Evolutionary conservation across 2,797 vertebrate species (phyloP).

Genomic region (Hybognathus amarus): DNA sequence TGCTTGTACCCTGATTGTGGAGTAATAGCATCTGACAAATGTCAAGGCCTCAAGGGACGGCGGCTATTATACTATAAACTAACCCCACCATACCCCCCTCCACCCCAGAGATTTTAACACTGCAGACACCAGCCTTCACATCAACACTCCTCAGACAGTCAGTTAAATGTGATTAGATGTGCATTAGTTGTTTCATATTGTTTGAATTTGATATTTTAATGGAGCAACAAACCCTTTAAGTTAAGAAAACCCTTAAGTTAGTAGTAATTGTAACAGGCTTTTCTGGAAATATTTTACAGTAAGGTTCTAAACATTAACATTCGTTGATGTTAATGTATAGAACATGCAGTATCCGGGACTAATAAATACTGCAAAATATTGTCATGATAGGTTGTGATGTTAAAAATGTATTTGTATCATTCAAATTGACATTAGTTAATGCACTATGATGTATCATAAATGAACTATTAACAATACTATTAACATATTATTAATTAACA

Average conservation of each 20-base stretch:
- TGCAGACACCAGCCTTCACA: not conserved
- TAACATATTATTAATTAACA: not conserved
- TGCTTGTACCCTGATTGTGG: constrained; percentile 79
- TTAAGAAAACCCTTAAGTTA: not conserved
- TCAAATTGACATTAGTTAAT: not conserved
- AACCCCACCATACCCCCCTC: not conserved
- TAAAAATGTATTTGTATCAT: not conserved
- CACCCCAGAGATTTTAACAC: constrained; percentile 13
- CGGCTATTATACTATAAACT: constrained; percentile 70
- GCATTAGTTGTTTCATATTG: not conserved
- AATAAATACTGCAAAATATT: not conserved
- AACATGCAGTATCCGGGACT: not conserved
- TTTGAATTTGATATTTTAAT: not conserved
- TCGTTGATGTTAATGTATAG: no score
- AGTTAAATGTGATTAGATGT: constrained; percentile 29
- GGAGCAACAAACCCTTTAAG: not conserved
- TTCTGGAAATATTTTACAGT: not conserved
- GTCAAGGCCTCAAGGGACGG: constrained; percentile 73
- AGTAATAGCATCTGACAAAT: constrained; percentile 82
- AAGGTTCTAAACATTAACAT: not conserved
- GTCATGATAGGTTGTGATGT: not conserved
- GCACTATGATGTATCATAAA: not conserved
- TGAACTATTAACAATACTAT: not conserved
- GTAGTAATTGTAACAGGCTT: not conserved
- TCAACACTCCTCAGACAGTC: not conserved